Evolutionary conservation across 2,888 invertebrate species (phyloP).

Genomic region (Polydrusus pterygomalis): DNA sequence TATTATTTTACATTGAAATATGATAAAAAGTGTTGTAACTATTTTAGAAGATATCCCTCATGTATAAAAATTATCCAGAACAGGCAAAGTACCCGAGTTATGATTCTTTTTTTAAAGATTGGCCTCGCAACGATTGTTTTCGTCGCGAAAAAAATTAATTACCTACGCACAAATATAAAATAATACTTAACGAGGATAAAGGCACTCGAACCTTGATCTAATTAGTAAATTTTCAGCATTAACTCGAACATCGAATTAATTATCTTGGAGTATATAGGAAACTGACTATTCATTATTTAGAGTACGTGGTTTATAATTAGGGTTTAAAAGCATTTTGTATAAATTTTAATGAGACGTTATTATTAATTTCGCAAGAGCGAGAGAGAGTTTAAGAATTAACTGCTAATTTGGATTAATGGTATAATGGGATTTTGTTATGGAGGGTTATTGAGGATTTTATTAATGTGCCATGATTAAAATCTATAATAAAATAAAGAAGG

Average conservation of each 20-base stretch:
- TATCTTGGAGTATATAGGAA: constrained; percentile 49
- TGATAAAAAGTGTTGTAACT: too few species aligned
- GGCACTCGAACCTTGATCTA: constrained; percentile 38
- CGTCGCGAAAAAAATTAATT: not conserved
- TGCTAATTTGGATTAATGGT: constrained; percentile 47
- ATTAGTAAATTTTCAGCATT: constrained; percentile 46
- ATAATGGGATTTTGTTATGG: constrained; percentile 4
- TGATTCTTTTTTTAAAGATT: too few species aligned
- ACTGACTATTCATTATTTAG: constrained; percentile 53
- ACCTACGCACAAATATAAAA: not conserved
- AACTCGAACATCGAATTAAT: constrained; percentile 50
- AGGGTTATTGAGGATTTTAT: not conserved
- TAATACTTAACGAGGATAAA: constrained; percentile 25
- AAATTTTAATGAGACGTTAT: constrained; percentile 53
- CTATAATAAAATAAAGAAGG: too few species aligned
- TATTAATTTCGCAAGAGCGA: constrained; percentile 48
- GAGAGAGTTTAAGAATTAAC: constrained; percentile 40
- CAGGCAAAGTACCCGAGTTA: too few species aligned
- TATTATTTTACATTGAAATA: too few species aligned
- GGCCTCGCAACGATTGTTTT: too few species aligned
- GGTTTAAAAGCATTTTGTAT: constrained; percentile 53
- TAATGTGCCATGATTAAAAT: constrained; percentile 1
- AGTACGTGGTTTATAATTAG: constrained; percentile 53
- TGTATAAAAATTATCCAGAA: too few species aligned
- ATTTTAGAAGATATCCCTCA: too few species aligned